A percentile compares a stretch with the other conserved stretches of the same genome.
Conservation (phyloP, 1,140 invertebrate species). For the Babylonia areolata region DNA sequence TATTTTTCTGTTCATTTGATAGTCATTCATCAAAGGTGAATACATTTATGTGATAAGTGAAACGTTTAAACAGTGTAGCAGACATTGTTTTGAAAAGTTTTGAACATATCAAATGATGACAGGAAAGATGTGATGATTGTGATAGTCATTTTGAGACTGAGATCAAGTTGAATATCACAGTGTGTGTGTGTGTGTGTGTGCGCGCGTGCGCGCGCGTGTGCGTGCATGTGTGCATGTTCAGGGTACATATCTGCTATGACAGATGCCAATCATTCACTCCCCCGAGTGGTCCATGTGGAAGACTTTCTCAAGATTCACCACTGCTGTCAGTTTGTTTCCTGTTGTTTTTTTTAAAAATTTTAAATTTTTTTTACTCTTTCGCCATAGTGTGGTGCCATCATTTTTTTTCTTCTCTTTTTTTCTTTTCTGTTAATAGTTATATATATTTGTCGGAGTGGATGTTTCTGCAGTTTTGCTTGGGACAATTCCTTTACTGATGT, state of each 20-base stretch:
- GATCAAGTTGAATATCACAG: not conserved
- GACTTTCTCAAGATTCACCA: too few species aligned
- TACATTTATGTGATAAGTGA: too few species aligned
- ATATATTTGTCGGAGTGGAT: not conserved
- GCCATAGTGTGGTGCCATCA: not conserved
- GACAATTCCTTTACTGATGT: not conserved
- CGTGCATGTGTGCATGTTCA: not conserved
- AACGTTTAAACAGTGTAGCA: not conserved
- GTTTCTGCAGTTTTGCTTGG: not conserved
- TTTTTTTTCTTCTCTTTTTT: not conserved
- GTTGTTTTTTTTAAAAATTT: too few species aligned
- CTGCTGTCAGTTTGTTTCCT: too few species aligned
- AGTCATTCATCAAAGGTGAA: too few species aligned
- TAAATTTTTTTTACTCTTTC: not conserved
- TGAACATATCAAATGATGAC: not conserved
- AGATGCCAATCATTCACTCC: not conserved
- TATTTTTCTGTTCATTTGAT: too few species aligned
- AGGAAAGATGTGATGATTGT: not conserved
- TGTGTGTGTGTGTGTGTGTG: too few species aligned
- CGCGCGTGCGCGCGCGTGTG: not conserved
- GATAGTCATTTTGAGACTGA: not conserved
- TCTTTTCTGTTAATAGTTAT: not conserved
- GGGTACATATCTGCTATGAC: not conserved
- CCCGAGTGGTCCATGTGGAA: too few species aligned
- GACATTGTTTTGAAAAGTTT: not conserved